Evolutionary conservation across 2,888 invertebrate genomes (phyloP), one percentile per base, ranked within the genome.

Genomic region (Pterobdella sp.): DNA sequence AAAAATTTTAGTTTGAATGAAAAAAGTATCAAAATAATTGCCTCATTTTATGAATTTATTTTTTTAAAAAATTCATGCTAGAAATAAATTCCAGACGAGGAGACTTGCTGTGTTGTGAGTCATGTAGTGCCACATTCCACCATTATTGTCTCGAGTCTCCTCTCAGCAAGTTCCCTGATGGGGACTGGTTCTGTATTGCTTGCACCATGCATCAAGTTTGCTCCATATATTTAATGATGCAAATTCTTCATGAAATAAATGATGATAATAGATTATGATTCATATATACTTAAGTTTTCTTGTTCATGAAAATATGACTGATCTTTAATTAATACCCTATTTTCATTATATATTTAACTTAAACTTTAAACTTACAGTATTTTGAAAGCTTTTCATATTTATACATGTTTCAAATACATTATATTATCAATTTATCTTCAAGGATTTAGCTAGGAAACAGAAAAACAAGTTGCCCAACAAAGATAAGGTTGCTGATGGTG

Each of bases 81-180:
- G n/a, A n/a, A n/a, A n/a, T n/a, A n/a, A n/a, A n/a, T n/a, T n/a
- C 32, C 76, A 83, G 83, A 76, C 79, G 82, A 73, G 98, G 97
- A 34, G 95, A 96, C 84, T 86, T 98, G 68, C 85, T 98, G 18
- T 96, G 96, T 82, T 98, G 98, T 85, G 97, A 97, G 85, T 93
- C 93, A 1, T 98, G 98, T 81, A 94, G 97, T 31, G 97, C 97
- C 36, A 95, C 95, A 31, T 98, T 93, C 84, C 98, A 98, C 84
- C 86, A 96, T 81, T 92, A 91, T 80, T 98, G 98, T 86, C 91
- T 95, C 71, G 93, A 94, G 29, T 69, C 73, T 52, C 73, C 73
- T 18, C 71, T 71, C 31, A 36, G 34, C n/a, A 91, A 94, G 84
- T 94, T 96, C 67, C 96, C 96, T 72, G 91, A 93, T 74, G 94